phyloP scores from a whole-genome alignment of 2,113 vertebrate genomes.

The Scalopus aquaticus region DNA sequence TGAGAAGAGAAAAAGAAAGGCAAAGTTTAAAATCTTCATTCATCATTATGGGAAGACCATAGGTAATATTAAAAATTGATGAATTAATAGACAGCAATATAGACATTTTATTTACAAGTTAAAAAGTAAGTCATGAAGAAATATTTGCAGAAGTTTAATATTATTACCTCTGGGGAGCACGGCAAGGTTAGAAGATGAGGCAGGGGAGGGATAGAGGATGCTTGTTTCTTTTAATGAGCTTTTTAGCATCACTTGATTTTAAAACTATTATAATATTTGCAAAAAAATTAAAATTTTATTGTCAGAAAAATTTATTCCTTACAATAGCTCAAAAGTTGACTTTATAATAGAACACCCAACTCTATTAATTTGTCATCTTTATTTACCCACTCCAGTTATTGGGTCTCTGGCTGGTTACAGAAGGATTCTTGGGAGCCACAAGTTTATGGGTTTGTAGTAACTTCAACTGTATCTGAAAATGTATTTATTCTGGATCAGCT shows the following conservation, averaged over 20 bases:
- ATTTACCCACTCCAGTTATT: background rate
- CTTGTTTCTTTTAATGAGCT: constrained; percentile 4
- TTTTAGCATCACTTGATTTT: background rate
- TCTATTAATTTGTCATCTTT: background rate
- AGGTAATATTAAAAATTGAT: background rate
- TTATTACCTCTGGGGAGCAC: background rate
- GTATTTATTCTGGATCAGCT: background rate
- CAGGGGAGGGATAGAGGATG: background rate
- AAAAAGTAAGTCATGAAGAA: background rate
- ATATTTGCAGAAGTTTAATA: background rate
- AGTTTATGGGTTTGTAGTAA: background rate
- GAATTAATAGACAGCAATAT: background rate
- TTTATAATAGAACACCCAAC: background rate
- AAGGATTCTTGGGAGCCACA: background rate
- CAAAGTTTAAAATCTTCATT: background rate
- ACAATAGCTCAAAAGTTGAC: background rate
- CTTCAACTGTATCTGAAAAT: background rate
- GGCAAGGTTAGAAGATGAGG: background rate
- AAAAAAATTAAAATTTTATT: constrained; percentile 19
- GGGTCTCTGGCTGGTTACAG: background rate
- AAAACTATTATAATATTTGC: background rate
- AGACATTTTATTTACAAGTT: background rate
- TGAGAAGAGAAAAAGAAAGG: background rate
- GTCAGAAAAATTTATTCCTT: background rate
- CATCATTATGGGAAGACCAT: background rate